phyloP scores from a whole-genome alignment of 2,888 invertebrate species.

The Phortica okadai region DNA sequence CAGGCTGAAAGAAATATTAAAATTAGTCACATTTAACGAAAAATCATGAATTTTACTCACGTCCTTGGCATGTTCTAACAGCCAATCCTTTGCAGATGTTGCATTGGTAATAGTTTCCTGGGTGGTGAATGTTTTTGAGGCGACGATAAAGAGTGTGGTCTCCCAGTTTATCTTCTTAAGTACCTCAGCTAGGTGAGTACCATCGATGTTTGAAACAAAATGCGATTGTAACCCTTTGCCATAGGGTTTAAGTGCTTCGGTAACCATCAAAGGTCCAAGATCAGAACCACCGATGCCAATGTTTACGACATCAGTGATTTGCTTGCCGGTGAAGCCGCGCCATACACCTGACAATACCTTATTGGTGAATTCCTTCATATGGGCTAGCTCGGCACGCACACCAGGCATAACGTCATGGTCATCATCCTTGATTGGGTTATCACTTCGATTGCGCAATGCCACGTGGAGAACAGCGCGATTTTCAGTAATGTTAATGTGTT shows the following conservation, averaged over 20 bases:
- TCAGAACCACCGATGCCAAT: slow-evolving; percentile 99
- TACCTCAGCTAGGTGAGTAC: slow-evolving; percentile 97
- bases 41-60: slow-evolving; percentile 77
- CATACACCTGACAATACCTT: slow-evolving; percentile 84
- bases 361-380: slow-evolving; percentile 95
- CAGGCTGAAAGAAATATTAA: slow-evolving; percentile 77
- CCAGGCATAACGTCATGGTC: slow-evolving; percentile 94
- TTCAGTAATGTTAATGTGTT: slow-evolving; percentile 98
- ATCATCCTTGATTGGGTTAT: slow-evolving; percentile 85
- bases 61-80: slow-evolving; percentile 89
- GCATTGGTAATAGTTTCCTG: slow-evolving; percentile 99
- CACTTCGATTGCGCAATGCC: slow-evolving; percentile 89
- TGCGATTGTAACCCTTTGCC: slow-evolving; percentile 90
- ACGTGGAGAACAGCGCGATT: slow-evolving; percentile 95
- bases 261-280: slow-evolving; percentile 98
- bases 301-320: slow-evolving; percentile 97
- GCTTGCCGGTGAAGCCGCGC: slow-evolving; percentile 92
- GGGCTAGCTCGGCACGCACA: slow-evolving; percentile 91
- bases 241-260: slow-evolving; percentile 96
- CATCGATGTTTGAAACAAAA: slow-evolving; percentile 99
- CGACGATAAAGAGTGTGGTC: slow-evolving; percentile 97
- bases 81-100: slow-evolving; percentile 97
- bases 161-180: slow-evolving; percentile 93
- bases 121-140: slow-evolving; percentile 99
- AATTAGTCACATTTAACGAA: background rate